These are phyloP conservation scores for Ischnura elegans DNA, from an alignment of 2,888 invertebrate genomes.

Conservation along the genomic window DNA sequence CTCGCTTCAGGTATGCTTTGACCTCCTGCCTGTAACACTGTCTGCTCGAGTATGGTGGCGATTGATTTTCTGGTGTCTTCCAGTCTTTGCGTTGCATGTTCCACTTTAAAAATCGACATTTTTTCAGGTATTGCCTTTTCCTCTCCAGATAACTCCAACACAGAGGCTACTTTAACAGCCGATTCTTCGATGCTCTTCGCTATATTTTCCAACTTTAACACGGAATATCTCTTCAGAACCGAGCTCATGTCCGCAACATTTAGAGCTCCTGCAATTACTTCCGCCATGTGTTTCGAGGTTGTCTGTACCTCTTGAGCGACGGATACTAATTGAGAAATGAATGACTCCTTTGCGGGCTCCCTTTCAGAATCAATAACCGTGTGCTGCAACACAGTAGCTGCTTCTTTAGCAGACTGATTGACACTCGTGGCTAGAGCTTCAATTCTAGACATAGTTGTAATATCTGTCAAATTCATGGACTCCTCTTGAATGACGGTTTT, in stretches of 20 bases:
- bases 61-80: constrained; percentile 41
- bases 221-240: constrained; percentile 40
- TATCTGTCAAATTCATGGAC: constrained; percentile 39
- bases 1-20: constrained; percentile 61
- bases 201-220: constrained; percentile 52
- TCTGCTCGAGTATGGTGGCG: constrained; percentile 57
- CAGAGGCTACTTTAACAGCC: background rate
- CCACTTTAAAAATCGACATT: constrained; percentile 36
- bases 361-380: constrained; percentile 14
- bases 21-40: constrained; percentile 68
- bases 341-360: background rate
- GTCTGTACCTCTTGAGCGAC: constrained; percentile 68
- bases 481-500: background rate
- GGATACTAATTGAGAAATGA: constrained; percentile 48
- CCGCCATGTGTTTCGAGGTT: constrained; percentile 68
- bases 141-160: background rate
- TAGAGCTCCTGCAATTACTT: constrained; percentile 64
- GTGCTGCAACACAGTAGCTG: constrained; percentile 34
- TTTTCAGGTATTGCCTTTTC: background rate
- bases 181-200: constrained; percentile 43
- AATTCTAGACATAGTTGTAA: background rate
- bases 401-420: background rate
- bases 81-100: constrained; percentile 2
- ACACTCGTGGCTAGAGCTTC: constrained; percentile 16
- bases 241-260: constrained; percentile 60